Evolutionary conservation across 2,113 vertebrate genomes (phyloP), one percentile per base, ranked within the genome.

Genomic region (Lota lota): DNA sequence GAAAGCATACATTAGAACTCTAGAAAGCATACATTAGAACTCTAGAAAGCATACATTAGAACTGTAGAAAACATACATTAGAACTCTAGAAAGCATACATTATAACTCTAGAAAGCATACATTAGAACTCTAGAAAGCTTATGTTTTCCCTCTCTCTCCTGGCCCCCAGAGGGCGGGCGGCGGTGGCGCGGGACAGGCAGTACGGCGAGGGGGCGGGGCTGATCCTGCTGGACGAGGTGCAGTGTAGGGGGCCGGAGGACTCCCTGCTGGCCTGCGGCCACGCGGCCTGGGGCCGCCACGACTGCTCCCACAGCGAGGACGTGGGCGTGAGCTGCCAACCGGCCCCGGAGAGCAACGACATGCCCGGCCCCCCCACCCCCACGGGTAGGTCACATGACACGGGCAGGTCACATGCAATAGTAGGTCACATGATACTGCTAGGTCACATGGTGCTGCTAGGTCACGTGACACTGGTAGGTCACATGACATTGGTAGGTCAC

Each of bases 281-380:
- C 71, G 88, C 89, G 61, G 89, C 76, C 61, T 94, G 93, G 93
- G 93, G 94, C 0, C 89, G 92, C 40, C 94, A 96, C 0, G 94
- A 96, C 88, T 95, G 94, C 89, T 94, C 94, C 1, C 94, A 95
- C 5, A 72, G 81, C 3, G 95, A 96, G 75, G 95, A 96, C 5
- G 86, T 94, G 21, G 92, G 92, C 1, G 79, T 96, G 56, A 86
- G 20, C 64, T 96, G 94, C 59, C 74, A 83, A 53, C 79, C 75
- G 53, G 66, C 21, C 40, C 40, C 40, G 1, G 72, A 74, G 7
- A 67, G 69, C 73, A 76, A 81, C 19, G 63, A 77, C 12, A 64
- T 83, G 0, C 64, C 74, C 1, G 67, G 36, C 22, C 60, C 54
- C 4, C 2, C 72, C 33, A 57, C 69, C 12, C 70, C 68, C 19